Base-by-base conservation (phyloP, 2,888 invertebrate species). In the Caprella mutica region DNA sequence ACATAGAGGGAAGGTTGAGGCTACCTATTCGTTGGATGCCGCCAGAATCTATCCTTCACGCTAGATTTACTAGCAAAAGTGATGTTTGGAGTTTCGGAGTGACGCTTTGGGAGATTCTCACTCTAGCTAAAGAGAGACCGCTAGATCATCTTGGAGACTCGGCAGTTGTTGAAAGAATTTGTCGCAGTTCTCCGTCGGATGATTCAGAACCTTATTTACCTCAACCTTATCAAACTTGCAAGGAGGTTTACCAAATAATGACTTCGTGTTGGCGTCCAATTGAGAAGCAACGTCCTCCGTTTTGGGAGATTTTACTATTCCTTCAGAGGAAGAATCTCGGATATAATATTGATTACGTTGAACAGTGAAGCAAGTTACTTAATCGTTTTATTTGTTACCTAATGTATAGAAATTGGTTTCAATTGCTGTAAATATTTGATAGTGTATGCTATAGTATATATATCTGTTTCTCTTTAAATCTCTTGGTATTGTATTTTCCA, bases 51-150 rank as follows among this genome's bases (percentile, higher is more conserved):
- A 81, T 87, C 58, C 80, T 86, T 59, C 74, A 92, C 89, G 85
- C 83, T 50, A 84, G 84, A 73, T 90, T 90, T 73, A 86, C 85
- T 33, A 81, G 82, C 52, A 86, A 86, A 72, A 85, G 86, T 67
- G 89, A 89, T 75, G 87, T 88, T 39, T 90, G 89, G 89, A 81
- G 87, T 52, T 89, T 88, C 71, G 89, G 85, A 42, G 86, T 89
- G 56, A 84, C 87, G 46, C 76, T 89, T 64, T 90, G 88, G 87
- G 89, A 90, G 74, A 82, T 90, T 67, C 76, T 90, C 70, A 86
- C 85, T 35, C 84, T 84, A 72, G 86, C 87, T 44, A 77, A 84
- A 52, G 83, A 85, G 69, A 86, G 86, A 71, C 89, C 90, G 5
- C 88, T 82, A 72, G 83, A 84, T 68, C 81, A 84, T 67, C 75